Conservation (phyloP, 2,888 invertebrate genomes). For the Andrena flavipes region DNA sequence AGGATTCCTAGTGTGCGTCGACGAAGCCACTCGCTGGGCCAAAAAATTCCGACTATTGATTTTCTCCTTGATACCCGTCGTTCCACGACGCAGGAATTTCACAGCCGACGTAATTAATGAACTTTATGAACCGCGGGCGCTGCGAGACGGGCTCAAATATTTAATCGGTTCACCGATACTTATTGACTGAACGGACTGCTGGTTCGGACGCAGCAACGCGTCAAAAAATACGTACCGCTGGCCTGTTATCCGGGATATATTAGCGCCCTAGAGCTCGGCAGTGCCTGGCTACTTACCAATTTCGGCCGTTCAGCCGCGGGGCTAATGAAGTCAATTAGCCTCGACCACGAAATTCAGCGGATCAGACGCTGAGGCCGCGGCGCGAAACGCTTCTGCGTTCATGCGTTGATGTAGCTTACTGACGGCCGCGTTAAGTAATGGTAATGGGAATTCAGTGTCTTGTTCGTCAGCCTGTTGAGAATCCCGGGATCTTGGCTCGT, state of each 20-base stretch:
- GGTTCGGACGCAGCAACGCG: background rate
- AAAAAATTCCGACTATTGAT: conserved; percentile 48
- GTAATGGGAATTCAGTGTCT: background rate
- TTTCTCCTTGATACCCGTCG: background rate
- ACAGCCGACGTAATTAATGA: conserved; percentile 52
- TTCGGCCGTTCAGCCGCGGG: conserved; percentile 18
- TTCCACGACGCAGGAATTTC: conserved; percentile 36
- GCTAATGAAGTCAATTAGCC: conserved; percentile 48
- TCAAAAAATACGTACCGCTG: background rate
- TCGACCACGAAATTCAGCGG: conserved; percentile 1
- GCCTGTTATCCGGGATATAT: conserved; percentile 13
- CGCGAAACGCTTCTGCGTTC: background rate
- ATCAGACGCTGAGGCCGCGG: background rate
- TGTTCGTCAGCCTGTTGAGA: background rate
- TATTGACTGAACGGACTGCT: conserved; percentile 42
- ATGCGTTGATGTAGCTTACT: background rate
- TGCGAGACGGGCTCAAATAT: conserved; percentile 47
- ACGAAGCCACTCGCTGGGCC: background rate
- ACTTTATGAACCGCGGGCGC: conserved; percentile 28
- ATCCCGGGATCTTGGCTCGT: background rate
- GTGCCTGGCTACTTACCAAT: conserved; percentile 14
- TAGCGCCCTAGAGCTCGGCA: background rate
- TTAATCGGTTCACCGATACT: conserved; percentile 55
- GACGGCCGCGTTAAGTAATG: background rate
- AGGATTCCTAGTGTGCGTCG: background rate